These are phyloP conservation scores for Strigamia maritima DNA, from an alignment of 2,888 invertebrate genomes.

Conservation along the genomic window DNA sequence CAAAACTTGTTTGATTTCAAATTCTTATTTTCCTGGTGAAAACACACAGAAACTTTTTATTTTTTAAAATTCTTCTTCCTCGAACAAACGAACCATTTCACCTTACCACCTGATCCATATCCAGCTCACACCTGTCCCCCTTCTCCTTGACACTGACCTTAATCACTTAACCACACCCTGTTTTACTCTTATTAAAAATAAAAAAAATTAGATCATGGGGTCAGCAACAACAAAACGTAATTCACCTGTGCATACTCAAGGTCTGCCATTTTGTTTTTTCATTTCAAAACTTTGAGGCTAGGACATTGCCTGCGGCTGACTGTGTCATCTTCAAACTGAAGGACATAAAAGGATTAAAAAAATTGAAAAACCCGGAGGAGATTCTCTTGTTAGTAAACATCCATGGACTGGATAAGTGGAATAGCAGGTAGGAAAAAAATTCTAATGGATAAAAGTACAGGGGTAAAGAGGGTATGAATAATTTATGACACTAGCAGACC, in stretches of 20 bases:
- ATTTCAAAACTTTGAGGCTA: slow-evolving; percentile 1
- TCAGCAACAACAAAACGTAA: slow-evolving; percentile 21
- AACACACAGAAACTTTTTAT: neutral
- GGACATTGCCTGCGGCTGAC: neutral
- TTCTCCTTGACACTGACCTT: slow-evolving; percentile 32
- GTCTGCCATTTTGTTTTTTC: slow-evolving; percentile 20
- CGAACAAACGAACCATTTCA: neutral
- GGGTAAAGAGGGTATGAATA: neutral
- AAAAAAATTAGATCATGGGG: slow-evolving; percentile 19
- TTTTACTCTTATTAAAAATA: neutral
- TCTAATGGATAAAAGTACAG: neutral
- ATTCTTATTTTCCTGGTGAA: neutral
- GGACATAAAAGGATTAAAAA: slow-evolving; percentile 5
- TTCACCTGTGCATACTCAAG: slow-evolving; percentile 8
- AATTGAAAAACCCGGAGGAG: neutral
- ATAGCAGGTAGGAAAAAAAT: slow-evolving; percentile 17
- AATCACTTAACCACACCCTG: neutral
- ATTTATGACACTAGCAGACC: neutral
- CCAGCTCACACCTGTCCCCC: slow-evolving; percentile 9
- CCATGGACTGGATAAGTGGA: slow-evolving; percentile 25
- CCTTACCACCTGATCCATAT: slow-evolving; percentile 17
- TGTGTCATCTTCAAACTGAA: slow-evolving; percentile 34
- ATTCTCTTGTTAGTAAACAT: slow-evolving; percentile 20
- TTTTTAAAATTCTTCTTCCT: neutral
- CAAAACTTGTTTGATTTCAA: no score